Evolutionary conservation across 2,797 vertebrate genomes (phyloP).

Genomic region (Macropodus opercularis): DNA sequence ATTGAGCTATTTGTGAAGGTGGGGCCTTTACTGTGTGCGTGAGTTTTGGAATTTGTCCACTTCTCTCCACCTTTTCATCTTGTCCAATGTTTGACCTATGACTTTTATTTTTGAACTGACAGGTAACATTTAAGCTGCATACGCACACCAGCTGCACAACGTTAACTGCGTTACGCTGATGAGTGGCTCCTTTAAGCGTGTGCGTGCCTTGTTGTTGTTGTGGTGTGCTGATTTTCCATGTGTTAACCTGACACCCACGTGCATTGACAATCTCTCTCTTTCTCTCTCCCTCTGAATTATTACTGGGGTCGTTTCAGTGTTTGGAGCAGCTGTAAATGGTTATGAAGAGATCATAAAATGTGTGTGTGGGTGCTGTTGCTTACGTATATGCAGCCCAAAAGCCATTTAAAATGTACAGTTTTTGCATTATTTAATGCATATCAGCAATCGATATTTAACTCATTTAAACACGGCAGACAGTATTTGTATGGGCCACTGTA

Average conservation of each 20-base stretch:
- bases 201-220: slow-evolving; percentile 70
- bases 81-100: background rate
- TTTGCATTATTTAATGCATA: too few relatives aligned
- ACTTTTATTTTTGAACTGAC: background rate
- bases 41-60: background rate
- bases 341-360: slow-evolving; percentile 3
- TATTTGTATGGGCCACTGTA: background rate
- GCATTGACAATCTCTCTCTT: slow-evolving; percentile 68
- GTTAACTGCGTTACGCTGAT: background rate
- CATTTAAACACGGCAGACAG: background rate
- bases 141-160: background rate
- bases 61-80: background rate
- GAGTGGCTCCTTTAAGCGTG: slow-evolving; percentile 43
- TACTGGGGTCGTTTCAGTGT: slow-evolving; percentile 52
- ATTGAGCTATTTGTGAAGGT: slow-evolving; percentile 99
- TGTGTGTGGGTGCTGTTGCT: background rate
- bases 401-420: too few relatives aligned
- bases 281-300: slow-evolving; percentile 70
- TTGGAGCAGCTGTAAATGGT: slow-evolving; percentile 35
- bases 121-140: background rate
- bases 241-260: slow-evolving; percentile 76
- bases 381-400: background rate
- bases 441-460: too few relatives aligned
- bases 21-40: slow-evolving; percentile 34
- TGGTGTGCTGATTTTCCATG: slow-evolving; percentile 73